These are phyloP conservation scores for Gallirallus australis DNA, from an alignment of 2,797 vertebrate genomes.

Conservation along the genomic window DNA sequence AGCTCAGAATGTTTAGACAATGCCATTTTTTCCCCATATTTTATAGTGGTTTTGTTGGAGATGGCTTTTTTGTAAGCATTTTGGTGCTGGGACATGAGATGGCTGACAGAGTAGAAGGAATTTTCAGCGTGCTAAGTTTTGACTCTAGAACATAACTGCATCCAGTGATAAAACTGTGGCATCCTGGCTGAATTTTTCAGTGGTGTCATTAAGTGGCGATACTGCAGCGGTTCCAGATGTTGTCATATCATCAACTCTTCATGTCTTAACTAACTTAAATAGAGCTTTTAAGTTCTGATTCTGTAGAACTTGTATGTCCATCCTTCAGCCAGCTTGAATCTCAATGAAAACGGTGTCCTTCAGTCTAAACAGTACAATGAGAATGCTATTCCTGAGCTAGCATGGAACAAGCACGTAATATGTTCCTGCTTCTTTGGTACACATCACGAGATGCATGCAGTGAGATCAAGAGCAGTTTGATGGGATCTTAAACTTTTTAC, in stretches of 20 bases:
- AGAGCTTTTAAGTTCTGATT: background rate
- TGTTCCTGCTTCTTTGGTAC: background rate
- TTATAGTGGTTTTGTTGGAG: background rate
- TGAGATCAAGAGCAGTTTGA: background rate
- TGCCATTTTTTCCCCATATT: background rate
- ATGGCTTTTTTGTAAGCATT: background rate
- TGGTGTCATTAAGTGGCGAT: background rate
- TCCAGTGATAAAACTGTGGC: background rate
- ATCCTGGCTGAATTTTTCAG: background rate
- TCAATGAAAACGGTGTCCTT: background rate
- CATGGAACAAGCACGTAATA: rapidly evolving
- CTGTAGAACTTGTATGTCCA: background rate
- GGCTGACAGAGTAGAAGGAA: background rate
- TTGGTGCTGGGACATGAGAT: background rate
- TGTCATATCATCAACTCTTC: background rate
- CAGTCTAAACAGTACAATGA: background rate
- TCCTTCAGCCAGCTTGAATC: background rate
- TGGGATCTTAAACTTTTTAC: background rate
- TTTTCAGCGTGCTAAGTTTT: conserved; percentile 3
- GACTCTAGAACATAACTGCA: background rate
- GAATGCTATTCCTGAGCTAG: background rate
- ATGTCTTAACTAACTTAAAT: background rate
- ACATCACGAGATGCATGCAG: background rate
- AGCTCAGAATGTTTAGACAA: background rate
- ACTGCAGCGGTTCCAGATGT: background rate